Evolutionary conservation across 2,113 vertebrate genomes (phyloP).

Genomic region (Hydrolagus affinis): DNA sequence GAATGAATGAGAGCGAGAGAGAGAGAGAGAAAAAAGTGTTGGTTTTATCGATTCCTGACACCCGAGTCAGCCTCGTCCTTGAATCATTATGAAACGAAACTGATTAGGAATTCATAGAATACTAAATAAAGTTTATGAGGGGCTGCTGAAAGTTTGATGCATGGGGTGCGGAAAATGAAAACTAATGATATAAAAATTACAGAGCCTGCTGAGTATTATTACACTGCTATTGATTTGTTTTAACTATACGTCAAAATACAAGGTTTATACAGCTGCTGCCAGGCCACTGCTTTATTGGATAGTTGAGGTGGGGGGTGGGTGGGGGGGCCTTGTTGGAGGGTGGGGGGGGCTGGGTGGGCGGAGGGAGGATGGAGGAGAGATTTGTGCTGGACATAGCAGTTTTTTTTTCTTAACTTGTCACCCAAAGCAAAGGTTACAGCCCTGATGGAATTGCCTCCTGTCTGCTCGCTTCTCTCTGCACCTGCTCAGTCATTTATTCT

Average conservation of each 20-base stretch:
- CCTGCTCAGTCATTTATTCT: conserved; percentile 22
- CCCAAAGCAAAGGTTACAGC: neutral
- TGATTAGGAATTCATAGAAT: conserved; percentile 99
- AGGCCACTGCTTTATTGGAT: conserved; percentile 48
- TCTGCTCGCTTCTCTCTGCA: neutral
- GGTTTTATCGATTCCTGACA: conserved; percentile 94
- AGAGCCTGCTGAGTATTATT: conserved; percentile 92
- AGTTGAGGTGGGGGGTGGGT: conserved; percentile 55
- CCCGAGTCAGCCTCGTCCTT: conserved; percentile 53
- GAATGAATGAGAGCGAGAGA: too few relatives aligned
- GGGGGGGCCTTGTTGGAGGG: conserved; percentile 45
- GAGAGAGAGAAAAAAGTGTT: conserved; percentile 70
- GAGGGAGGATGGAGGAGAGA: conserved; percentile 30
- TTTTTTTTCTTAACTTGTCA: neutral
- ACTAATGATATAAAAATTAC: conserved; percentile 98
- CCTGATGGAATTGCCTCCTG: neutral
- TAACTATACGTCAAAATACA: conserved; percentile 88
- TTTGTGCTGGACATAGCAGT: conserved; percentile 25
- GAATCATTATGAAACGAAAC: conserved; percentile 97
- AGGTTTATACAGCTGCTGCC: conserved; percentile 53
- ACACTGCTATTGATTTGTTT: conserved; percentile 96
- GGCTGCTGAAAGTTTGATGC: conserved; percentile 78
- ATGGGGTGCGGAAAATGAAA: conserved; percentile 78
- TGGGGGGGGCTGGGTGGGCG: neutral
- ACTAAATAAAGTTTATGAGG: conserved; percentile 96